These are phyloP conservation scores for Isaurus tuberculatus DNA, from an alignment of 92 coral and sea anemone genomes.

Conservation along the genomic window DNA sequence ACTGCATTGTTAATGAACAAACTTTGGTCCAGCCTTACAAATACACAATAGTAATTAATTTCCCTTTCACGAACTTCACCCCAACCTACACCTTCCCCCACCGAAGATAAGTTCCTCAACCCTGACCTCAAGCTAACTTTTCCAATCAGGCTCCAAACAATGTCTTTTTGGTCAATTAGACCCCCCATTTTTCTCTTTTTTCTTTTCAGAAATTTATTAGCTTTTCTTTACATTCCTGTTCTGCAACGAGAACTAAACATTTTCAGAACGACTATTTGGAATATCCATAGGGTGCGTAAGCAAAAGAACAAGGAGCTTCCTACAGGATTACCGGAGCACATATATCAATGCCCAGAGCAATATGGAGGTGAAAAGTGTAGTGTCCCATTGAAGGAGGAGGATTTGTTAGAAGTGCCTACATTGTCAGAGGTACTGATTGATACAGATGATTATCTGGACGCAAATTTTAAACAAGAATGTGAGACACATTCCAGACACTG, in stretches of 20 bases:
- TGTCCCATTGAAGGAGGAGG: constrained; percentile 39
- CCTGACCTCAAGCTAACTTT: not conserved
- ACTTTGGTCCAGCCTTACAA: too few species aligned
- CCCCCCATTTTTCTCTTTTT: not conserved
- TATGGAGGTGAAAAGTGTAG: constrained; percentile 61
- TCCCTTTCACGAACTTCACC: too few species aligned
- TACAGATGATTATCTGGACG: constrained; percentile 50
- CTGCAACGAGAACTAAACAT: constrained; percentile 41
- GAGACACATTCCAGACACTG: constrained; percentile 53
- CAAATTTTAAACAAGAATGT: constrained; percentile 40
- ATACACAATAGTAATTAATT: too few species aligned
- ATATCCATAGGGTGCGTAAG: constrained; percentile 28
- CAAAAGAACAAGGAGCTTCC: constrained; percentile 57
- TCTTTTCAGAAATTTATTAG: constrained; percentile 23
- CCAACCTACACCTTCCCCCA: too few species aligned
- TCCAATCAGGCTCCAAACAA: not conserved
- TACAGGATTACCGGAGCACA: constrained; percentile 57
- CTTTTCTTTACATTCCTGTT: constrained; percentile 48
- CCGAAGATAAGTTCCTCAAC: not conserved
- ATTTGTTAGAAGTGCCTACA: constrained; percentile 49
- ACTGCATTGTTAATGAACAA: too few species aligned
- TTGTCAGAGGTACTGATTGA: constrained; percentile 41
- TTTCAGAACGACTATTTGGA: constrained; percentile 39
- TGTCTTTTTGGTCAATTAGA: not conserved
- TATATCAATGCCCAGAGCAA: constrained; percentile 50